phyloP scores from a whole-genome alignment of 2,113 vertebrate species.

The Dascyllus trimaculatus region DNA sequence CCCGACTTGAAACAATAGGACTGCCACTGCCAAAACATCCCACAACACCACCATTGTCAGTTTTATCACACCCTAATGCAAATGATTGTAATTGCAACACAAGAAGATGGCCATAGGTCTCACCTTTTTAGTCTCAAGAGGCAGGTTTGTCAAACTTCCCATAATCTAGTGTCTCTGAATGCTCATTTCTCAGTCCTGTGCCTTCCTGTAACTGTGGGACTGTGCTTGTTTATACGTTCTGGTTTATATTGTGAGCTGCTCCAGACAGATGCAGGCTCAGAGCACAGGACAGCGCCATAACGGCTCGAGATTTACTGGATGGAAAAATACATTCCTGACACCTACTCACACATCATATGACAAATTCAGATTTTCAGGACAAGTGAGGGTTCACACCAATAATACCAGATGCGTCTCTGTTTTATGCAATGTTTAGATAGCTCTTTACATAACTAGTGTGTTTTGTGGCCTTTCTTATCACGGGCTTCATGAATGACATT shows the following conservation, averaged over 20 bases:
- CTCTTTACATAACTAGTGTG: conserved; percentile 49
- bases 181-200: neutral
- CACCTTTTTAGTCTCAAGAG: neutral
- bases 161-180: neutral
- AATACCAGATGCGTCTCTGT: conserved; percentile 33
- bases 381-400: conserved; percentile 43
- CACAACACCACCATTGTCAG: too few species aligned
- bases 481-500: conserved; percentile 35
- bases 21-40: too few species aligned
- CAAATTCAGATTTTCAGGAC: conserved; percentile 30
- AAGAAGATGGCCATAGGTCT: too few species aligned
- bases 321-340: conserved; percentile 69
- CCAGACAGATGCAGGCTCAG: conserved; percentile 7
- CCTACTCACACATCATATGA: conserved; percentile 41
- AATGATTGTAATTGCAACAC: too few species aligned
- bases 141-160: conserved; percentile 1
- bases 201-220: neutral
- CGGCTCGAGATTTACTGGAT: conserved; percentile 35
- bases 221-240: conserved; percentile 39
- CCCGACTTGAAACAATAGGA: neutral
- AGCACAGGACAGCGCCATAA: conserved; percentile 21
- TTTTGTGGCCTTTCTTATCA: conserved; percentile 47
- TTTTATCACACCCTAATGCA: too few species aligned
- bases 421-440: conserved; percentile 67
- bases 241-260: conserved; percentile 44